Conservation (phyloP, 2,888 invertebrate species). For the Oscheius onirici region DNA sequence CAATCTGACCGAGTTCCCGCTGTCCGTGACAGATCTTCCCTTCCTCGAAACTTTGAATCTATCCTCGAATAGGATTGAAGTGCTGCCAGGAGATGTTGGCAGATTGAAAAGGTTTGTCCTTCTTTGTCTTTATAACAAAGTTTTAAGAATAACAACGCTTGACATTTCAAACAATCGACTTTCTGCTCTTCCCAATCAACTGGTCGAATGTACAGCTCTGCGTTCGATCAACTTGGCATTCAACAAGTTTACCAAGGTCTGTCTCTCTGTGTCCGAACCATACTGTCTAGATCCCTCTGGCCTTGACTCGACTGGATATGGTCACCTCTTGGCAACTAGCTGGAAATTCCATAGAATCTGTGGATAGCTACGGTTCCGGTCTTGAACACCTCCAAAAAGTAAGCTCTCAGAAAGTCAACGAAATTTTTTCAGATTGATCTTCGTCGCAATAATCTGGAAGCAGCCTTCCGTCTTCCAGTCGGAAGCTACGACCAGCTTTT, state of each 20-base stretch:
- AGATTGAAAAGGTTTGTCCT: slow-evolving; percentile 40
- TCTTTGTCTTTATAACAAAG: neutral
- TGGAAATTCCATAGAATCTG: slow-evolving; percentile 45
- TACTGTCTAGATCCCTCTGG: slow-evolving; percentile 30
- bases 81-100: slow-evolving; percentile 71
- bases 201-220: slow-evolving; percentile 48
- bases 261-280: no score
- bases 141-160: slow-evolving; percentile 42
- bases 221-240: slow-evolving; percentile 58
- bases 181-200: slow-evolving; percentile 48
- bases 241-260: slow-evolving; percentile 43
- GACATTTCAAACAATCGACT: slow-evolving; percentile 63
- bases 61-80: slow-evolving; percentile 54
- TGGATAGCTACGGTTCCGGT: slow-evolving; percentile 8
- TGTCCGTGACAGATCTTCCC: slow-evolving; percentile 69
- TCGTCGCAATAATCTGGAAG: slow-evolving; percentile 39
- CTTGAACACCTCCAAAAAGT: slow-evolving; percentile 28
- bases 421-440: slow-evolving; percentile 42
- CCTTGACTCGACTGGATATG: slow-evolving; percentile 15
- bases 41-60: slow-evolving; percentile 53
- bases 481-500: slow-evolving; percentile 36
- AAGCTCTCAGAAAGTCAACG: neutral
- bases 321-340: slow-evolving; percentile 38
- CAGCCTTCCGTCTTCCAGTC: slow-evolving; percentile 44
- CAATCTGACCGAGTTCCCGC: slow-evolving; percentile 72